A percentile compares a stretch with the other conserved stretches of the same genome.
Conservation (phyloP, 2,888 invertebrate genomes). For the Melanargia galathea region DNA sequence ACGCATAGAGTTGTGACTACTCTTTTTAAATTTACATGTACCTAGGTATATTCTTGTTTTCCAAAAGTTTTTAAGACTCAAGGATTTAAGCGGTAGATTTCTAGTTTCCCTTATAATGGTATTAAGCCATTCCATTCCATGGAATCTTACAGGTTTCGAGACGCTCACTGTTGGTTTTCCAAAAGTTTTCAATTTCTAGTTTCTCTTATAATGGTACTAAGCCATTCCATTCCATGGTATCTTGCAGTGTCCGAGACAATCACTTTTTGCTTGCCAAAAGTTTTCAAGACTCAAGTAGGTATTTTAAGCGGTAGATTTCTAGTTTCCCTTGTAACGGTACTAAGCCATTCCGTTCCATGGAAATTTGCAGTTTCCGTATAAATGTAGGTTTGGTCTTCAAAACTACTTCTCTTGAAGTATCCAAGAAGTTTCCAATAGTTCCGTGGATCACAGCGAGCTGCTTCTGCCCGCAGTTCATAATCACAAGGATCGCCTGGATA, state of each 20-base stretch:
- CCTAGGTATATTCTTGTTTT: too few species aligned
- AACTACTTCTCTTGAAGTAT: constrained; percentile 74
- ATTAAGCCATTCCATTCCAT: too few species aligned
- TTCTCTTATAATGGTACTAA: too few species aligned
- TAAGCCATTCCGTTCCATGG: constrained; percentile 63
- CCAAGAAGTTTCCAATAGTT: constrained; percentile 71
- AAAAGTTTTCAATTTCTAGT: too few species aligned
- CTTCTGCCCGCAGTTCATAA: too few species aligned
- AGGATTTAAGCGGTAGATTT: neutral
- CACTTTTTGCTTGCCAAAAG: constrained; percentile 50
- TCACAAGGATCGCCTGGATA: constrained; percentile 41
- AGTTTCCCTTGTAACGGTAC: constrained; percentile 55
- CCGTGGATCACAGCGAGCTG: constrained; percentile 74
- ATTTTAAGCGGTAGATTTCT: constrained; percentile 41
- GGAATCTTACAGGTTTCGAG: too few species aligned
- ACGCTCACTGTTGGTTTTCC: too few species aligned
- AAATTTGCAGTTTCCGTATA: constrained; percentile 40
- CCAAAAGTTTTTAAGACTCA: too few species aligned
- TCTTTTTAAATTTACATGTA: too few species aligned
- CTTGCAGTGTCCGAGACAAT: too few species aligned
- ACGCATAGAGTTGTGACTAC: too few species aligned
- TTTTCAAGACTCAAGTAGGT: constrained; percentile 53
- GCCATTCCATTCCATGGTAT: too few species aligned
- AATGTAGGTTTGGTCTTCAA: constrained; percentile 42
- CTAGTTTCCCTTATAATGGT: neutral